Evolutionary conservation across 1,140 invertebrate genomes (phyloP), one percentile per base, ranked within the genome.

Genomic region (Drosophila watanabei): DNA sequence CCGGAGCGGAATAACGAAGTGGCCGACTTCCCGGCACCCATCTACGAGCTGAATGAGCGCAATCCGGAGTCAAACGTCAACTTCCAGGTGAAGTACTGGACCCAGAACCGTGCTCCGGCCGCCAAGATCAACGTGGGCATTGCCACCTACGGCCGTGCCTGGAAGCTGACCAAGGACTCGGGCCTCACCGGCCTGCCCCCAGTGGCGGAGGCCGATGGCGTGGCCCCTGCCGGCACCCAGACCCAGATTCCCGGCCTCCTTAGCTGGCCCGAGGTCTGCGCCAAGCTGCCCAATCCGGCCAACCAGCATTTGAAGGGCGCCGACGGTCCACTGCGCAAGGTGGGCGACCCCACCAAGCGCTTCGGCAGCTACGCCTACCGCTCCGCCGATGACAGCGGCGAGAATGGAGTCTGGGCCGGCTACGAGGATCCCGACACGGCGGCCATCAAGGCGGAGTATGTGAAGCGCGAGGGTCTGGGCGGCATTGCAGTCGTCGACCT

Each of bases 371-470:
- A 97, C 76, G 96, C 96, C 2, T 97, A 95, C 93, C 95, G 96
- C 79, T 88, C 96, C 0, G 96, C 96, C 69, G 95, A 97, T 63
- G 94, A 95, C n/a, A 95, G 94, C 35, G 95, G 94, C 9, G 94
- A 96, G 13, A 95, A 95, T 8, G 96, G 97, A 14, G 94, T 98
- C 51, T 99, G 98, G 98, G 96, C 98, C 0, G 96, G 96, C 41
- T 99, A 97, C 89, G 98, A 99, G 88, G 97, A 99, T 92, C 95
- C 96, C 0, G 96, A 98, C 57, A 98, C 97, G 1, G 96, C 97
- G 46, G 96, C 95, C 39, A 95, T 96, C 63, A 99, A 99, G 91
- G 97, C 97, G 1, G 91, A 94, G 5, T 98, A 96, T 80, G 96
- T 95, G 6, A 94, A 96, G 80, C 94, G 94, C 3, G 96, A 97